Evolutionary conservation across 2,797 vertebrate species (phyloP).

Genomic region (Thripadectes ignobilis): DNA sequence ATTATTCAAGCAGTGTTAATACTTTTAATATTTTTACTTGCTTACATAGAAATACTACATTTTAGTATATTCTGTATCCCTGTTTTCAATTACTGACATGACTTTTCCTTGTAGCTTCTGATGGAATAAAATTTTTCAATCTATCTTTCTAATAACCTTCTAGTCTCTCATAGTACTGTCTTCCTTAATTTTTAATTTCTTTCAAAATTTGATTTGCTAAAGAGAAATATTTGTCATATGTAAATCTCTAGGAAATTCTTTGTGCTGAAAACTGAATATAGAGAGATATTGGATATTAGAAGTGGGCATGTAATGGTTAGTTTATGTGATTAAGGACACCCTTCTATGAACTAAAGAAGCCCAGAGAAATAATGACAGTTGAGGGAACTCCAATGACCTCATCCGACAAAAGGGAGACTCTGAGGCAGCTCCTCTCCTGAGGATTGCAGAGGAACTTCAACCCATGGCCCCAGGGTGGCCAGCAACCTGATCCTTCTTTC

Average conservation of each 20-base stretch:
- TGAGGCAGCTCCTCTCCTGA: rapidly evolving
- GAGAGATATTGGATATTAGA: neutral
- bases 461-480: rapidly evolving
- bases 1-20: neutral
- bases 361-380: neutral
- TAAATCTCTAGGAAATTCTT: neutral
- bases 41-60: neutral
- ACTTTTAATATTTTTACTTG: neutral
- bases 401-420: neutral
- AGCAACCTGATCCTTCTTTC: neutral
- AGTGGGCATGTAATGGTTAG: rapidly evolving
- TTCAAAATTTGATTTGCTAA: neutral
- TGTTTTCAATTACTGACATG: neutral
- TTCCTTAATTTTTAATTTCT: neutral
- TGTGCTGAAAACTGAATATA: neutral
- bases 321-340: neutral
- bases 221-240: neutral
- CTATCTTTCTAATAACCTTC: neutral
- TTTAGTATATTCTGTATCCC: neutral
- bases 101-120: neutral
- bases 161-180: neutral
- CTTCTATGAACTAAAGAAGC: neutral
- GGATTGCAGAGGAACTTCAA: rapidly evolving
- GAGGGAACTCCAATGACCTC: neutral
- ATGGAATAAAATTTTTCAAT: neutral